Evolutionary conservation across 2,888 invertebrate species (phyloP).

Genomic region (Xanthia icteritia): DNA sequence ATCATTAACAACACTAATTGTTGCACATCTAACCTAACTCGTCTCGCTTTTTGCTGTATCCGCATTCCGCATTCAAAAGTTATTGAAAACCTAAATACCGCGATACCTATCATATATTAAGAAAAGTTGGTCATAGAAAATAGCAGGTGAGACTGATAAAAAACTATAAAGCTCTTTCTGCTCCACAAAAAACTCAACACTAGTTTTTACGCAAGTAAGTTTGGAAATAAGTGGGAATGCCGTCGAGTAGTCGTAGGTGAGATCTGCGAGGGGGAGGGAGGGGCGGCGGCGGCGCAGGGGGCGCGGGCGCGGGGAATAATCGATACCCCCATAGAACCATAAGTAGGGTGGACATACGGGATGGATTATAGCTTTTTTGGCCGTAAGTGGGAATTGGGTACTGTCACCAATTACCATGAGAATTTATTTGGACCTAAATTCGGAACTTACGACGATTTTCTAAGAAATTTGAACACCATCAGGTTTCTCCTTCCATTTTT

Average conservation of each 20-base stretch:
- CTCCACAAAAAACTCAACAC: conserved; percentile 55
- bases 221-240: conserved; percentile 69
- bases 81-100: conserved; percentile 47
- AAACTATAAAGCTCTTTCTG: conserved; percentile 47
- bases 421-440: conserved; percentile 15
- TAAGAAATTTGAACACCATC: neutral
- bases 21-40: neutral
- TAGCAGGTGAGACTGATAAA: conserved; percentile 34
- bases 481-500: neutral
- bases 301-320: conserved; percentile 76
- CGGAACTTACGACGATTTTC: neutral
- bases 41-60: conserved; percentile 13
- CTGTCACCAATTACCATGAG: conserved; percentile 21
- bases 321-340: conserved; percentile 88
- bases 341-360: conserved; percentile 86
- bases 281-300: conserved; percentile 43
- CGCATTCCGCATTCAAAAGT: conserved; percentile 36
- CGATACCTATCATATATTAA: conserved; percentile 30
- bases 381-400: conserved; percentile 70
- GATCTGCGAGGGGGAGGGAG: conserved; percentile 68
- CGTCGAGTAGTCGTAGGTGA: conserved; percentile 68
- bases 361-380: conserved; percentile 79
- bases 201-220: conserved; percentile 65
- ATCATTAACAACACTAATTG: neutral
- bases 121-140: conserved; percentile 48